Evolutionary conservation across 2,888 invertebrate species (phyloP), one percentile per base, ranked within the genome.

Genomic region (Rhagophthalmus giganteus): DNA sequence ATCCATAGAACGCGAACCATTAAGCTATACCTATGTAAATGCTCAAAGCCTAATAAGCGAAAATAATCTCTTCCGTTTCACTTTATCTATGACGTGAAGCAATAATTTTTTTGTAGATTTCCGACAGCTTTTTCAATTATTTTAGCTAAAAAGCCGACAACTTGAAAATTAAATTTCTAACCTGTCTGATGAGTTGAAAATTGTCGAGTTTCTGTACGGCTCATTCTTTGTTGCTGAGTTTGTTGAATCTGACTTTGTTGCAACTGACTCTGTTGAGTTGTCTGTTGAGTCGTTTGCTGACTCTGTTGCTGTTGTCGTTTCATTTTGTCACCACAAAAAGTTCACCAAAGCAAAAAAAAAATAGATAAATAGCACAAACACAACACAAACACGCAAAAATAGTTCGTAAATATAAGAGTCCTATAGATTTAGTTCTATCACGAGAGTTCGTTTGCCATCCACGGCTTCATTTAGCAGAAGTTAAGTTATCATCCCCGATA

Each of bases 401-500:
- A 33, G 46, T 56, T 42, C 46, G 52, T 54, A 40, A 31, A 47
- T 28, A 46, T 45, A 45, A 45, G 47, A 42, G 33, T 39, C 46
- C 40, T 52, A 44, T 54, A 39, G 14, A 53, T 67, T 66, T 69
- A 66, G 68, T 62, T 69, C 42, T 58, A 20, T 62, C 65, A 63
- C 64, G 62, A 66, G 66, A 65, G 63, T 65, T 68, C 62, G 61
- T 59, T 59, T 70, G 76, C 75, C 76, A 71, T 71, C 72, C 76
- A 76, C 77, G 78, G 78, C 77, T 76, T 74, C 76, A 75, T 66
- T 76, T 82, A 83, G 84, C 83, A 84, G 83, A 83, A 85, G 82
- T 83, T 70, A 86, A 85, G 84, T 85, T 86, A 86, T 86, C 82
- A 82, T 85, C 82, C 82, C 82, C 81, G 82, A 83, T 79, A 75